A percentile compares a stretch with the other conserved stretches of the same genome.
Conservation (phyloP, 2,113 vertebrate genomes). For the Irena cyanogastra region DNA sequence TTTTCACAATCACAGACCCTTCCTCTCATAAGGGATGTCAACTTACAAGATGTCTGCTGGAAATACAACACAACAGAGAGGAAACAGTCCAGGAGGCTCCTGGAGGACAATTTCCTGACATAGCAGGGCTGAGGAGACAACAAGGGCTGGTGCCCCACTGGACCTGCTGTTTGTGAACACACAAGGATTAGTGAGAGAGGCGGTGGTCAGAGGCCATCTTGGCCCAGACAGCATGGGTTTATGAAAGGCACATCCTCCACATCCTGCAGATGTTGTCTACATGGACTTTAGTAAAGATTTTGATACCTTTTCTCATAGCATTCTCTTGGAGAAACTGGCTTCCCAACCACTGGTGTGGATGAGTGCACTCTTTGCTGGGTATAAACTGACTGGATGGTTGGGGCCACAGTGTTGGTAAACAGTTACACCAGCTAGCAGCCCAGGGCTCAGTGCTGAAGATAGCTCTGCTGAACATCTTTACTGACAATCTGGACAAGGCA, state of each 20-base stretch:
- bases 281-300: neutral
- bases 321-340: neutral
- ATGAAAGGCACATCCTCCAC: neutral
- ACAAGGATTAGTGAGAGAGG: neutral
- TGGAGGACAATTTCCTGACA: neutral
- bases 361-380: neutral
- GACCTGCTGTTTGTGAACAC: neutral
- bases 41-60: neutral
- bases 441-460: neutral
- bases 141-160: neutral
- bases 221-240: neutral
- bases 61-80: neutral
- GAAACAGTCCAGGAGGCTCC: neutral
- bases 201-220: neutral
- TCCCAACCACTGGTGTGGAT: too few species aligned
- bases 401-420: fast-evolving
- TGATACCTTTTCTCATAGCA: neutral
- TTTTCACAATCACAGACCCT: neutral
- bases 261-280: neutral
- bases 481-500: neutral
- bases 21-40: neutral
- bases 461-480: neutral
- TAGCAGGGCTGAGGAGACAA: neutral
- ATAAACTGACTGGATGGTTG: neutral
- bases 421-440: too few species aligned